A percentile compares a stretch with the other conserved stretches of the same genome.
These are phyloP conservation scores for Coccyzus lansbergi DNA, from an alignment of 2,797 vertebrate genomes.

Conservation along the genomic window DNA sequence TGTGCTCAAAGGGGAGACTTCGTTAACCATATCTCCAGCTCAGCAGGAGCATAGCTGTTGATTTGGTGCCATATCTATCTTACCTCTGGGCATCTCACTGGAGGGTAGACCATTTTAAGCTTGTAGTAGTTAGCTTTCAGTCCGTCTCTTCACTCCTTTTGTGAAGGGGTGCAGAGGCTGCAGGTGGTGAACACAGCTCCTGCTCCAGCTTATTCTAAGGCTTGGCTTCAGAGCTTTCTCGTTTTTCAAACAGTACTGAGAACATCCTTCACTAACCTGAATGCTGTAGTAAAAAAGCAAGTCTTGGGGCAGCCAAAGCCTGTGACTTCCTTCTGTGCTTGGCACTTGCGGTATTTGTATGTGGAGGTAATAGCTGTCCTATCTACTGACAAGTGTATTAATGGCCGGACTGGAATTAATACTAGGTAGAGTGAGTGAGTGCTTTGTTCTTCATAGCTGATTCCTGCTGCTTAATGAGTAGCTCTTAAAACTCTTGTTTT, in stretches of 20 bases:
- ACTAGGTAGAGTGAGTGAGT: conserved; percentile 44
- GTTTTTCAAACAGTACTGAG: background rate
- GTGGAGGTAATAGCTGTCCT: conserved; percentile 54
- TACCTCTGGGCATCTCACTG: background rate
- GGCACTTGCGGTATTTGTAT: conserved; percentile 47
- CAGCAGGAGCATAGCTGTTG: background rate
- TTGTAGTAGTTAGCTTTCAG: background rate
- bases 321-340: conserved; percentile 57
- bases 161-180: background rate
- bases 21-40: background rate
- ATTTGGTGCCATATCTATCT: background rate
- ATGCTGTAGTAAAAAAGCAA: conserved; percentile 41
- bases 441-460: conserved; percentile 46
- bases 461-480: conserved; percentile 63
- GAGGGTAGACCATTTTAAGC: background rate
- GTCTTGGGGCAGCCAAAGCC: conserved; percentile 15
- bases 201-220: background rate
- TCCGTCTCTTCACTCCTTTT: rapidly evolving
- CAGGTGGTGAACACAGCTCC: background rate
- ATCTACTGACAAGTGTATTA: conserved; percentile 53
- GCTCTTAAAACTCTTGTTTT: conserved; percentile 67
- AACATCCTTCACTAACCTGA: conserved; percentile 45
- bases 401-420: conserved; percentile 59
- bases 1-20: background rate
- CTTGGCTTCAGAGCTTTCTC: background rate